These are phyloP conservation scores for Poeciliopsis gracilis DNA, from an alignment of 2,797 vertebrate genomes.

Conservation along the genomic window DNA sequence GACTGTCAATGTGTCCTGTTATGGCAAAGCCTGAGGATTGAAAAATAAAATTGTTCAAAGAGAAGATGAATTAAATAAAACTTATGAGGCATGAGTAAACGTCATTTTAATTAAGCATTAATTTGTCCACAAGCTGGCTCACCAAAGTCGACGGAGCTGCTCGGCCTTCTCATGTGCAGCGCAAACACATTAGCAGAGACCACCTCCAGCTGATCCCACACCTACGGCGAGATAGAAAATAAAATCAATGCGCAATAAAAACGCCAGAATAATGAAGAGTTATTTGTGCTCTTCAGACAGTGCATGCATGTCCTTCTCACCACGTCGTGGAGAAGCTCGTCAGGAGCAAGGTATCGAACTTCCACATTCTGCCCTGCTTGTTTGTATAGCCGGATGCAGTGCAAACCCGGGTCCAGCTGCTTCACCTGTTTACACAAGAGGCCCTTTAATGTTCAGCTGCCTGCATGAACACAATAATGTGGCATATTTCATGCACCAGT, in stretches of 20 bases:
- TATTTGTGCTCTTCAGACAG: neutral
- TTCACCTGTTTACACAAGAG: slow-evolving; percentile 82
- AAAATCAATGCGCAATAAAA: slow-evolving; percentile 37
- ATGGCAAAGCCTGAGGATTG: slow-evolving; percentile 87
- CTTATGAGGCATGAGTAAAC: neutral
- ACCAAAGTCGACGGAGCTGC: slow-evolving; percentile 73
- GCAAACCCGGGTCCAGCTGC: slow-evolving; percentile 85
- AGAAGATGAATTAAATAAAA: neutral
- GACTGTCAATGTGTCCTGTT: slow-evolving; percentile 86
- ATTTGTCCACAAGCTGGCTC: slow-evolving; percentile 39
- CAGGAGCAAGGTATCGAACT: slow-evolving; percentile 66
- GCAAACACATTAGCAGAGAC: slow-evolving; percentile 70
- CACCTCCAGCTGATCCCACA: slow-evolving; percentile 89
- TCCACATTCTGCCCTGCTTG: slow-evolving; percentile 75
- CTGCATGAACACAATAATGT: slow-evolving; percentile 29
- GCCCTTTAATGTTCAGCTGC: slow-evolving; percentile 39
- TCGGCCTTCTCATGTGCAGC: slow-evolving; percentile 69
- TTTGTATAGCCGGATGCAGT: slow-evolving; percentile 83
- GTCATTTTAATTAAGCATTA: neutral
- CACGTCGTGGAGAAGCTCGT: slow-evolving; percentile 83
- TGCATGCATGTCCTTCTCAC: slow-evolving; percentile 67
- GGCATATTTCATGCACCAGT: slow-evolving; percentile 42
- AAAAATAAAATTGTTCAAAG: neutral
- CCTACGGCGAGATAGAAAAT: slow-evolving; percentile 70
- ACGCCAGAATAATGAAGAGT: slow-evolving; percentile 22